A percentile compares a stretch with the other conserved stretches of the same genome.
phyloP scores from a whole-genome alignment of 2,113 vertebrate species.

The Ciconia stormi region DNA sequence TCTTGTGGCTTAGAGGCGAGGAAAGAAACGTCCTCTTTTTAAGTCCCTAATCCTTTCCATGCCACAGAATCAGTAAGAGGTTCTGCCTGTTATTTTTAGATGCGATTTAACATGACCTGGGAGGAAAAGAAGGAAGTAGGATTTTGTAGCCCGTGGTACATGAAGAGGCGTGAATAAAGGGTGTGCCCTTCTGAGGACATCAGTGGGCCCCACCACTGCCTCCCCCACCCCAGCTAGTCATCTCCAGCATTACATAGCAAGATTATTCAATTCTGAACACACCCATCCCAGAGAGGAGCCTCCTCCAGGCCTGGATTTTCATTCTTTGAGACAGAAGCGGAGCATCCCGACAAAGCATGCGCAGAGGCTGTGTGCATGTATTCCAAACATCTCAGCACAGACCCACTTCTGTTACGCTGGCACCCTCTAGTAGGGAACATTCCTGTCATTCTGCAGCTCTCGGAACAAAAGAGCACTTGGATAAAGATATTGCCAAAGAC shows the following conservation, averaged over 20 bases:
- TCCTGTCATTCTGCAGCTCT: conserved; percentile 45
- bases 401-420: neutral
- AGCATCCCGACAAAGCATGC: neutral
- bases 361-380: neutral
- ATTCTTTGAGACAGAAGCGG: conserved; percentile 12
- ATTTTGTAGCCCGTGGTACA: conserved; percentile 71
- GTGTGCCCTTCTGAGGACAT: conserved; percentile 46
- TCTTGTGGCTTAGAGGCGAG: neutral
- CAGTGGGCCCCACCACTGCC: conserved; percentile 29
- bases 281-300: conserved; percentile 49
- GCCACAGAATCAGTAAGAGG: neutral
- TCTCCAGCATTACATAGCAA: conserved; percentile 52
- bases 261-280: conserved; percentile 60
- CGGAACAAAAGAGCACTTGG: conserved; percentile 23
- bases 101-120: conserved; percentile 31
- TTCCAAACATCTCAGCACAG: neutral
- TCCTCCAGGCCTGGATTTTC: conserved; percentile 61
- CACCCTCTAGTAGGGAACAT: conserved; percentile 26
- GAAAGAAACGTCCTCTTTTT: neutral
- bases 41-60: neutral
- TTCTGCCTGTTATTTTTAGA: conserved; percentile 56
- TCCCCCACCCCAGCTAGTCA: conserved; percentile 65
- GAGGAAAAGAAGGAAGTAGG: conserved; percentile 52
- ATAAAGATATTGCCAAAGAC: neutral
- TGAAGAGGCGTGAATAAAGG: conserved; percentile 47